Evolutionary conservation across 2,888 invertebrate species (phyloP).

Genomic region (Chaetoderma sp.): DNA sequence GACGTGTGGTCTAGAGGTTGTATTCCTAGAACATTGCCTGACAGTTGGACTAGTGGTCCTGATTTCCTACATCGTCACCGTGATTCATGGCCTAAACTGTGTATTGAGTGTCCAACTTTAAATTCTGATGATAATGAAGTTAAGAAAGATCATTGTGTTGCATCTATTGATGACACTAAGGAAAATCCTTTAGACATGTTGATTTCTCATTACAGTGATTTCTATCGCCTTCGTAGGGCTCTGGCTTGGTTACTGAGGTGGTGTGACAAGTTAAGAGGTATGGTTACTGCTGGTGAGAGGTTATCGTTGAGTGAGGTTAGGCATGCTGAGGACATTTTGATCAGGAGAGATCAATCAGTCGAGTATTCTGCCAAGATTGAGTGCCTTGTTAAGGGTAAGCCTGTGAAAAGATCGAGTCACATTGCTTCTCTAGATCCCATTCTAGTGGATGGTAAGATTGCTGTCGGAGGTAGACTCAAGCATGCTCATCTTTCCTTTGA

Average conservation of each 20-base stretch:
- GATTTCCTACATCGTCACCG: background rate
- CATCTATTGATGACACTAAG: background rate
- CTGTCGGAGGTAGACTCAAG: conserved; percentile 4
- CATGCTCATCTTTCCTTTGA: background rate
- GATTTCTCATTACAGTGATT: background rate
- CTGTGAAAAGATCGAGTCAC: no score
- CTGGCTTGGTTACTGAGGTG: conserved; percentile 6
- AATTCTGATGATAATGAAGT: conserved; percentile 3
- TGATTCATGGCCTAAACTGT: background rate
- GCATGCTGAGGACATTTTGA: no score
- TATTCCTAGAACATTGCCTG: background rate
- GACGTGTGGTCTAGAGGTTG: conserved; percentile 5
- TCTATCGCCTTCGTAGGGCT: background rate
- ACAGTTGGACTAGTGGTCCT: conserved; percentile 10
- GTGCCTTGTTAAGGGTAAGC: no score
- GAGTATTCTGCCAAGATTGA: no score
- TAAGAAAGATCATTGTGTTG: background rate
- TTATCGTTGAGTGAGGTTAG: background rate
- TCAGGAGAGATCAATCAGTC: no score
- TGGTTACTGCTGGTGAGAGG: no score
- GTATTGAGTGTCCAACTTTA: background rate
- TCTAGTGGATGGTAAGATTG: background rate
- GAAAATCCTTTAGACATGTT: no score
- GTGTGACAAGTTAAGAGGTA: no score
- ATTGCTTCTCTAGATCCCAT: no score